Conservation (phyloP, 1,140 invertebrate species). For the Aphelenchoides avenae region DNA sequence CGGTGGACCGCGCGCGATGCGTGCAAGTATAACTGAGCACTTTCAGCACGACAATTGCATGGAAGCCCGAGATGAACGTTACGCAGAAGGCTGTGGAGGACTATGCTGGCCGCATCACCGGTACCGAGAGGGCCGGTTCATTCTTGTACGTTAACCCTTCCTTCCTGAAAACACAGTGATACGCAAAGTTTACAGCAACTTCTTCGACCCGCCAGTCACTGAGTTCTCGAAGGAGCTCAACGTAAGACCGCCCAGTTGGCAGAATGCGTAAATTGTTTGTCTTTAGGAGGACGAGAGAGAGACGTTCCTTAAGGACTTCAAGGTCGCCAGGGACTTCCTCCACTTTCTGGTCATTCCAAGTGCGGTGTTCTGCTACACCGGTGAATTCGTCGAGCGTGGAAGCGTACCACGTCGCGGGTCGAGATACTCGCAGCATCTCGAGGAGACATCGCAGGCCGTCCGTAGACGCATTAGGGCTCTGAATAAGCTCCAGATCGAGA, state of each 20-base stretch:
- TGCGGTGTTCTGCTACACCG: constrained; percentile 64
- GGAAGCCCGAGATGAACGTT: constrained; percentile 92
- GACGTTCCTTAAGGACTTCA: constrained; percentile 63
- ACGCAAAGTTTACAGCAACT: constrained; percentile 70
- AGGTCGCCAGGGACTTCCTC: constrained; percentile 64
- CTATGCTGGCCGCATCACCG: background rate
- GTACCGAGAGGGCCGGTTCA: too few species aligned
- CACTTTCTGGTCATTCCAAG: constrained; percentile 60
- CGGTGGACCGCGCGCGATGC: too few species aligned
- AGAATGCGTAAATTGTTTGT: background rate
- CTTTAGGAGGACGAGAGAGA: constrained; percentile 35
- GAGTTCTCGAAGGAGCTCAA: constrained; percentile 38
- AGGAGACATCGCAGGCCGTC: constrained; percentile 61
- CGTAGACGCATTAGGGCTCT: constrained; percentile 77
- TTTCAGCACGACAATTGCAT: constrained; percentile 80
- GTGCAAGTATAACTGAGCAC: constrained; percentile 8
- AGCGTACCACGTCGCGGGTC: too few species aligned
- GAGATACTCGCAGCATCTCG: too few species aligned
- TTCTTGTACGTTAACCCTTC: too few species aligned
- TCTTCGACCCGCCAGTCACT: constrained; percentile 83
- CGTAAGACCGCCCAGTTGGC: background rate
- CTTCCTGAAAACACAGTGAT: too few species aligned
- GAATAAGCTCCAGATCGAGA: constrained; percentile 82
- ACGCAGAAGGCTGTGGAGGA: constrained; percentile 93
- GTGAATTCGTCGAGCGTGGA: constrained; percentile 54